These are phyloP conservation scores for Grammomys surdaster DNA, from an alignment of 2,113 vertebrate species.

Conservation along the genomic window DNA sequence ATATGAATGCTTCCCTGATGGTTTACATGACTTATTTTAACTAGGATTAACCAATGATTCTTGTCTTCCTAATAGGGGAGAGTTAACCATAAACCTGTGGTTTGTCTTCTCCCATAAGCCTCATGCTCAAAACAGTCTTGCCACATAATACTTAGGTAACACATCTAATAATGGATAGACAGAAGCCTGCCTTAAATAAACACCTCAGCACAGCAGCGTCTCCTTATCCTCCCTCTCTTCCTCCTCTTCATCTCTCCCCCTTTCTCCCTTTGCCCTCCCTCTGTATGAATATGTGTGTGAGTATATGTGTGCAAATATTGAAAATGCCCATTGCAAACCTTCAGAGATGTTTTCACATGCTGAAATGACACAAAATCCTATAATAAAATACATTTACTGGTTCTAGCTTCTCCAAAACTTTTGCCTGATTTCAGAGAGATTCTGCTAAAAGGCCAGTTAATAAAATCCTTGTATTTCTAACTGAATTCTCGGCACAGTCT, in stretches of 20 bases:
- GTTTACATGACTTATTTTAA: constrained; percentile 18
- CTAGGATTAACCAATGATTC: background rate
- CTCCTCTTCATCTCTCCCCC: accelerated
- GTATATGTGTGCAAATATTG: background rate
- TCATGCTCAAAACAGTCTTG: background rate
- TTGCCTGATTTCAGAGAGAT: constrained; percentile 62
- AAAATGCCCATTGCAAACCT: background rate
- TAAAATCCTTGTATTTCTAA: constrained; percentile 74
- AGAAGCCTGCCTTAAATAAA: background rate
- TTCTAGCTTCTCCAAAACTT: constrained; percentile 52
- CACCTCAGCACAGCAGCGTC: background rate
- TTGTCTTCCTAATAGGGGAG: background rate
- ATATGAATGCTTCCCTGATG: background rate
- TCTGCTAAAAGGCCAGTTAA: constrained; percentile 63
- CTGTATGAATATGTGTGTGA: background rate
- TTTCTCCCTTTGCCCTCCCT: background rate
- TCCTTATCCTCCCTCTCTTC: background rate
- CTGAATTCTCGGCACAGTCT: constrained; percentile 63
- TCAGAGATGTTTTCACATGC: background rate
- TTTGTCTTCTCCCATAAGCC: background rate
- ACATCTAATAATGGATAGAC: background rate
- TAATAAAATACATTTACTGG: background rate
- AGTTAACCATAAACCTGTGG: background rate
- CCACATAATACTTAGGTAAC: background rate
- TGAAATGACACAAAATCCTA: background rate